phyloP scores from a whole-genome alignment of 2,113 vertebrate species.

The Lophius piscatorius region DNA sequence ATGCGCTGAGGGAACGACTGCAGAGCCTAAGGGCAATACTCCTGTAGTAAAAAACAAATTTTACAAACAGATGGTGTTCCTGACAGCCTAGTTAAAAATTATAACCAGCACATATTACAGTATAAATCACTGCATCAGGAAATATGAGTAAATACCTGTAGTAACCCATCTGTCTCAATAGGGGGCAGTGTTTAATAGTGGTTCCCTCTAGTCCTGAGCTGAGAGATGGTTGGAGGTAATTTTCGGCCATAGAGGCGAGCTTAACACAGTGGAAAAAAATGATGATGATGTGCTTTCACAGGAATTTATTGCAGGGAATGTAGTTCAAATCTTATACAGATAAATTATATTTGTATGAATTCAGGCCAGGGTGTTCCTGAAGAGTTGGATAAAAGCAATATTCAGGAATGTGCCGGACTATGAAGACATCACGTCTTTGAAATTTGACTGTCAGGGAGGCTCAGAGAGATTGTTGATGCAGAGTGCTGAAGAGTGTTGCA shows the following conservation, averaged over 20 bases:
- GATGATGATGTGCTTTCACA: neutral
- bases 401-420: conserved; percentile 1
- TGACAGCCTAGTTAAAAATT: neutral
- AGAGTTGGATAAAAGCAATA: neutral
- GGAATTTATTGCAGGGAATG: neutral
- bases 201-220: neutral
- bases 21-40: neutral
- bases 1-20: neutral
- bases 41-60: neutral
- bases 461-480: neutral
- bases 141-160: conserved; percentile 18
- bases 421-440: conserved; percentile 2
- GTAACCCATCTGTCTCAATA: conserved; percentile 24
- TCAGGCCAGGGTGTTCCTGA: neutral
- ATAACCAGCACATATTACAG: neutral
- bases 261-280: neutral
- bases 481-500: neutral
- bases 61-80: neutral
- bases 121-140: neutral
- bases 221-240: conserved; percentile 19
- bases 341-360: neutral
- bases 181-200: conserved; percentile 69
- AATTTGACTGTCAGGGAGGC: neutral
- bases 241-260: conserved; percentile 1
- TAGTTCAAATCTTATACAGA: neutral